Evolutionary conservation across 1,140 invertebrate species (phyloP).

Genomic region (Eciton burchellii): DNA sequence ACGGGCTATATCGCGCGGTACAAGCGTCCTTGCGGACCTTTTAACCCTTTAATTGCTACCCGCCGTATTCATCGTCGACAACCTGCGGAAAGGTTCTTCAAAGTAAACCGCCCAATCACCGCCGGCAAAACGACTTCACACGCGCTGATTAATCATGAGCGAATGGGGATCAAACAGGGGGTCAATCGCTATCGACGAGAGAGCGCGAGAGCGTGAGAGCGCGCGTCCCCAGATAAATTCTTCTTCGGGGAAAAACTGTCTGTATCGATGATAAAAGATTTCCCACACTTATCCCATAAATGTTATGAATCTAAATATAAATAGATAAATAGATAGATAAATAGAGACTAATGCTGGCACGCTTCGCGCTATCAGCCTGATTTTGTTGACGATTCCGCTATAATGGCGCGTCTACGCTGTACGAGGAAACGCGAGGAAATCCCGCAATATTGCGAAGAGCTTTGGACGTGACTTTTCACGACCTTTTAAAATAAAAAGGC

Average conservation of each 20-base stretch:
- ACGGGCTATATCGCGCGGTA: slow-evolving; percentile 70
- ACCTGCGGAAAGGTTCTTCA: slow-evolving; percentile 69
- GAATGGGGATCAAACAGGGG: slow-evolving; percentile 59
- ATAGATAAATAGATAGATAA: background rate
- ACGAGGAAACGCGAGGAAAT: slow-evolving; percentile 4
- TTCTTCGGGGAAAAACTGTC: background rate
- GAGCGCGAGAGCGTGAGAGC: background rate
- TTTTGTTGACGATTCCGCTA: background rate
- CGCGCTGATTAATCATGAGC: slow-evolving; percentile 70
- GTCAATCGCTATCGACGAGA: slow-evolving; percentile 41
- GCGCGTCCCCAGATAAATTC: background rate
- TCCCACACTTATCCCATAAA: background rate
- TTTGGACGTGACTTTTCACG: background rate
- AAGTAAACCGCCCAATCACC: slow-evolving; percentile 73
- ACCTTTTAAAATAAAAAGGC: slow-evolving; percentile 37
- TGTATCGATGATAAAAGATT: background rate
- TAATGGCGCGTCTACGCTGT: background rate
- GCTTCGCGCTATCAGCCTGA: background rate
- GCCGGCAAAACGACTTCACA: slow-evolving; percentile 69
- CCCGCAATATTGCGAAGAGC: background rate
- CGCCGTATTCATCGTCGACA: slow-evolving; percentile 71
- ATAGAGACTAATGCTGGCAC: too few species aligned
- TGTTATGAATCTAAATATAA: background rate
- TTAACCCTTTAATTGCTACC: slow-evolving; percentile 77
- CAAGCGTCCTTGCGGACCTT: slow-evolving; percentile 70